Evolutionary conservation across 2,797 vertebrate species (phyloP), one percentile per base, ranked within the genome.

Genomic region (Tolypeutes matacus): DNA sequence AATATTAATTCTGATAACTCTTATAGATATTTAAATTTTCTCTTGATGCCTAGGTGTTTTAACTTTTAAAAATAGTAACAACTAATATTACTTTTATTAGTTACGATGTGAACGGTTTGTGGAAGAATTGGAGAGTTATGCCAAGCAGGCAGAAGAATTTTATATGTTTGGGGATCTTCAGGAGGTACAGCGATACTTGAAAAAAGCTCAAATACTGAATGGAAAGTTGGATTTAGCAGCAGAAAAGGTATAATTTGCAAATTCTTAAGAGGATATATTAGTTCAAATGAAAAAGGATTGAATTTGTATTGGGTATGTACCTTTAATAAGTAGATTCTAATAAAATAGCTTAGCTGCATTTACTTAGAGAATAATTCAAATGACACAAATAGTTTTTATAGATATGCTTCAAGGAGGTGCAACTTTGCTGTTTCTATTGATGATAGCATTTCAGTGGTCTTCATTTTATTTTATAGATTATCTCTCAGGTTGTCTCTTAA

Each of bases 41-140:
- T 94, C 69, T 67, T 8, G 46, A 14, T 31, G 18, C 3, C 1
- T 58, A 42, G 5, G 21, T 25, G 18, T 56, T 97, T 81, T 31
- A 20, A 27, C 62, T 90, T 78, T 70, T 46, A 56, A 75, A 76
- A 69, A 51, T 42, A 25, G 29, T 93, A 73, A 96, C 42, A 13
- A 17, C 1, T 13, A 10, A 7, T 46, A 0, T 88, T 69, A 42
- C 89, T 89, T 70, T 75, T 18, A 36, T 92, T 94, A 99, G 99
- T 75, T 98, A 86, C 97, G 98, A 58, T 98, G 98, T 85, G 98
- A 99, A 73, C 96, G 95, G 60, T 99, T 99, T 97, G 58, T 98
- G 96, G 99, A 99, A 92, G 99, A 99, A 75, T 86, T 99, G 92
- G 98, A 99, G 93, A 98, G 97, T 96, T 99, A 98, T 46, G 95